phyloP scores from a whole-genome alignment of 2,113 vertebrate genomes.

The Neogobius melanostomus region DNA sequence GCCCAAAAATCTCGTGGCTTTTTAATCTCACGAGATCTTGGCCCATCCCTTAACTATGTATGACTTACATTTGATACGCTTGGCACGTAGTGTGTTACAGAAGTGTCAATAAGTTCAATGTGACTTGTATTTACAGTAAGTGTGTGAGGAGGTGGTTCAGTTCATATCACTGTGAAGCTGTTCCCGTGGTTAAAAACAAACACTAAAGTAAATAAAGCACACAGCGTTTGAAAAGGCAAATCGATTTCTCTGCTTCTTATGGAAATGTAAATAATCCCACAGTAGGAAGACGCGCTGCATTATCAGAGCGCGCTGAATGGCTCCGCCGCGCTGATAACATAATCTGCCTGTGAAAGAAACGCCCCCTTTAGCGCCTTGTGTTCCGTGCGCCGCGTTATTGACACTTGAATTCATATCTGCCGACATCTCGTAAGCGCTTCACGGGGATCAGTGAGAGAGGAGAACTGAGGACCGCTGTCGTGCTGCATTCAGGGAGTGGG shows the following conservation, averaged over 20 bases:
- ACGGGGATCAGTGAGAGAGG: conserved; percentile 47
- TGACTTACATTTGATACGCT: no score
- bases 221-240: conserved; percentile 50
- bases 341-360: conserved; percentile 67
- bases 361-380: conserved; percentile 47
- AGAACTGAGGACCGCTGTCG: no score
- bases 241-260: conserved; percentile 67
- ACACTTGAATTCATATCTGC: conserved; percentile 72
- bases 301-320: conserved; percentile 58
- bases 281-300: conserved; percentile 43
- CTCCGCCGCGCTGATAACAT: conserved; percentile 41
- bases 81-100: no score
- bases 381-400: conserved; percentile 54
- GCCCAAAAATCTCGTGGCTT: no score
- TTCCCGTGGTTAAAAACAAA: not conserved
- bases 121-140: no score
- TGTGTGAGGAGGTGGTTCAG: conserved; percentile 34
- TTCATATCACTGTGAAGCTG: conserved; percentile 12
- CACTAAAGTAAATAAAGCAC: conserved; percentile 49
- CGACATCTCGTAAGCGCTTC: conserved; percentile 71
- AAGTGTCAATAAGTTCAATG: no score
- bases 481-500: no score
- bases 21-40: no score
- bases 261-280: conserved; percentile 66
- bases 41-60: no score